Base-by-base conservation (phyloP, 2,113 vertebrate species). In the Centropus unirufus region DNA sequence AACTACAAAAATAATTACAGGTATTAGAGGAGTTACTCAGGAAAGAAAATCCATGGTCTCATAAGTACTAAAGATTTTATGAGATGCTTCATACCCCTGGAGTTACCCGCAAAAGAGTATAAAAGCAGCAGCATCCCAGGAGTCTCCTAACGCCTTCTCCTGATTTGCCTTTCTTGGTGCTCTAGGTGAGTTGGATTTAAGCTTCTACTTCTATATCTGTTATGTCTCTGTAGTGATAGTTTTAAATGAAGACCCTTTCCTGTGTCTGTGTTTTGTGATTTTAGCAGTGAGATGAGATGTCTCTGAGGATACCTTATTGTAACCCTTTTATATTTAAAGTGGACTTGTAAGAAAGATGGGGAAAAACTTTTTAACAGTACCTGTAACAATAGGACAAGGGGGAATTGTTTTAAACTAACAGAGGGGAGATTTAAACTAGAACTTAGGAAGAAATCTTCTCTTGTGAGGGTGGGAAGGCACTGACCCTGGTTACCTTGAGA, bases 1-100 rank as follows among this genome's bases (percentile, higher is more conserved):
- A 96, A 55, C 22, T 2, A 26, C 59, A 72, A 83, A 96, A 92
- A 79, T 95, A 96, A 94, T 92, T 95, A 23, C 58, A 3, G 58
- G 18, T 20, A 6, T 30, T n/a, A 79, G 11, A 89, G 30, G 70
- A 95, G 87, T 59, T 70, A 75, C 39, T 24, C 6, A 2, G 58
- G 20, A 54, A 77, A 73, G 24, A 55, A 76, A 55, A 6, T 24
- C 7, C 49, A 42, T n/a, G 4, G 26, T 90, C 79, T 80, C 67
- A 23, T 30, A 92, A 76, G 62, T 40, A 24, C 14, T 61, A 27
- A 32, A 42, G 44, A 6, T 90, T 92, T 89, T 95, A 90, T 68
- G 75, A 55, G 90, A 5, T 42, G 44, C 20, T 88, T 85, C 67
- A 55, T 30, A 20, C 18, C 70, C 70, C 32, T n/a, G 5, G 18